phyloP scores from a whole-genome alignment of 2,888 invertebrate species.

The Smittia sp. region DNA sequence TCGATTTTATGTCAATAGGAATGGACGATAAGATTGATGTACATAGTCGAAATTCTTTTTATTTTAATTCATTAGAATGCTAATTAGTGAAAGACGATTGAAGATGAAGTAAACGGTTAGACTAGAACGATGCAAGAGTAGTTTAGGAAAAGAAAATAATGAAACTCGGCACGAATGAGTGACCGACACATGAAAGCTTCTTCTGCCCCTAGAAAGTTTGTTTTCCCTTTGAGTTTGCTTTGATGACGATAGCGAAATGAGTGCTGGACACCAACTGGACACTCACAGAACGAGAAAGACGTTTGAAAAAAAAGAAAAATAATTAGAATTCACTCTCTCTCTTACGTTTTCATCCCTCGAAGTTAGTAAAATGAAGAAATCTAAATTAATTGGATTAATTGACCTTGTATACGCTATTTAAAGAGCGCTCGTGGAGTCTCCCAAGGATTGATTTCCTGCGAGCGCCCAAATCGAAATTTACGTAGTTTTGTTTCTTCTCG shows the following conservation, averaged over 20 bases:
- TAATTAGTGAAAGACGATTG: not conserved
- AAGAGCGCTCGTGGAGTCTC: constrained; percentile 15
- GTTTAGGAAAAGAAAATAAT: not conserved
- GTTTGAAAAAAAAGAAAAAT: not conserved
- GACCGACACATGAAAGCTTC: not conserved
- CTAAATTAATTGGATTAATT: constrained; percentile 24
- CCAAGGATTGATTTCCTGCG: not conserved
- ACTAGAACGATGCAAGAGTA: not conserved
- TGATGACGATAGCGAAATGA: constrained; percentile 5
- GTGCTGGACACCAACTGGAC: not conserved
- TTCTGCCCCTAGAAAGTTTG: not conserved
- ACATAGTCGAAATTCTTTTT: not conserved
- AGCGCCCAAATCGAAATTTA: not conserved
- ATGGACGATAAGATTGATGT: not conserved
- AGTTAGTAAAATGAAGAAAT: not conserved
- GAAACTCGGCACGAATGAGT: too few relatives aligned
- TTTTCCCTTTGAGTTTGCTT: not conserved
- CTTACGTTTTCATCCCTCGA: not conserved
- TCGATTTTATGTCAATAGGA: constrained; percentile 5
- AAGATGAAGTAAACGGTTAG: not conserved
- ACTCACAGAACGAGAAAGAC: not conserved
- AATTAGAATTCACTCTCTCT: not conserved
- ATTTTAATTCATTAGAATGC: not conserved
- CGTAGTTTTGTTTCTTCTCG: not conserved
- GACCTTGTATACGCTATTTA: constrained; percentile 22